Evolutionary conservation across 2,113 vertebrate genomes (phyloP), one percentile per base, ranked within the genome.

Genomic region (Otocyon megalotis): DNA sequence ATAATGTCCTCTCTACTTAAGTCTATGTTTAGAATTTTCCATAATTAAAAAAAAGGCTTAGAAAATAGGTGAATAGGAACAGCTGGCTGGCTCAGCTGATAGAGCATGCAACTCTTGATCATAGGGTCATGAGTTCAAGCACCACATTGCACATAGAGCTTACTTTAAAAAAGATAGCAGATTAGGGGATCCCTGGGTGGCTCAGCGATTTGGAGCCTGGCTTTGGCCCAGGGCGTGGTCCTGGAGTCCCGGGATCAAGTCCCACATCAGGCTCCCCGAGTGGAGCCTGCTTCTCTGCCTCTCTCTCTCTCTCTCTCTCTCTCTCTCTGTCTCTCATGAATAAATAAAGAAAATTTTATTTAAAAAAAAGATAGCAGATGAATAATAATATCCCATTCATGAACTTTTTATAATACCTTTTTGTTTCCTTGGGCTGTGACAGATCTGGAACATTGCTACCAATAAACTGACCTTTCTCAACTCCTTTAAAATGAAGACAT

Each of bases 401-500:
- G 26, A 92, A 62, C 60, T 65, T 14, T 69, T 65, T 63, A 4
- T 95, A 53, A 84, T 50, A 56, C 63, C 60, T 90, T 80, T 72
- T 71, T 62, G 22, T 84, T 89, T 96, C 96, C n/a, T 96, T 77
- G 69, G 81, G 17, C 94, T 92, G 3, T 96, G 43, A 93, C 98
- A 99, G 99, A 99, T 99, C 77, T 99, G 99, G 99, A 99, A 99
- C 96, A 99, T 99, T 69, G 99, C 99, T 71, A 97, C 97, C 97
- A 99, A 99, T 98, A 99, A 99, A 94, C 98, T 99, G 98, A 99
- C 99, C 2, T 99, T 99, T 98, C 99, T 99, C 94, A 99, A 99
- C 98, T 99, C 99, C 1, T 99, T 99, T 93, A 99, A 99, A 97
- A 99, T 99, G 99, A 99, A 99, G 98, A 99, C 99, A 99, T 99